Base-by-base conservation (phyloP, 2,113 vertebrate genomes). In the Chaenogobius annularis region DNA sequence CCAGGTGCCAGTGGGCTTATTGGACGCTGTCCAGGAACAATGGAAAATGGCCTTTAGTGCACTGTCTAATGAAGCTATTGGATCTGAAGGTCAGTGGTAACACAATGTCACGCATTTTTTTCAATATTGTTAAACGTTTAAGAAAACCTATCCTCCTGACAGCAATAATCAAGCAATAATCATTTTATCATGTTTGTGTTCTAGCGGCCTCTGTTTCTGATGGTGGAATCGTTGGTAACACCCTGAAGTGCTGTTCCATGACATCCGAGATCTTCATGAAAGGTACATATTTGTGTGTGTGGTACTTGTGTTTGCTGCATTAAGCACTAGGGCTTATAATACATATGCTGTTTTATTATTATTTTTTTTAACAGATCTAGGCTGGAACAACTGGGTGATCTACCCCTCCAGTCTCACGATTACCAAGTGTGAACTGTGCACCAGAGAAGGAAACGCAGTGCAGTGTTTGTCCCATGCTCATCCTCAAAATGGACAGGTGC, bases 371-470 rank as follows among this genome's bases (percentile, higher is more conserved):
- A 35, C 75, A 94, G 93, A 94, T 76, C 85, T 94, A 74, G 90
- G 88, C 74, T 94, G 93, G 93, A 87, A 93, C 64, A 81, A 12
- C 61, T 94, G 93, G 93, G 79, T 94, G 68, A 82, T 94, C 74
- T 80, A 89, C 40, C 93, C 93, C 1, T 61, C 86, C 64, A 93
- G 84, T 66, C 74, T 94, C 3, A 91, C 87, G 61, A 70, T 88
- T 0, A 70, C 85, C 50, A 85, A 85, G 55, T 94, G 93, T 85
- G 56, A 54, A 3, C 46, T 67, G 48, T 93, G 92, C 74, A 74
- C 61, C 71, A 46, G 69, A 1, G 70, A 74, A n/a, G 54, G 6
- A 0, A 78, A 48, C 69, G 7, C 65, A 7, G 23, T 64, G 40
- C 70, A 59, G 0, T 90, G 89, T 44, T 73, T 64, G 20, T 54